Evolutionary conservation across 2,888 invertebrate genomes (phyloP).

Genomic region (Papilio elwesi): DNA sequence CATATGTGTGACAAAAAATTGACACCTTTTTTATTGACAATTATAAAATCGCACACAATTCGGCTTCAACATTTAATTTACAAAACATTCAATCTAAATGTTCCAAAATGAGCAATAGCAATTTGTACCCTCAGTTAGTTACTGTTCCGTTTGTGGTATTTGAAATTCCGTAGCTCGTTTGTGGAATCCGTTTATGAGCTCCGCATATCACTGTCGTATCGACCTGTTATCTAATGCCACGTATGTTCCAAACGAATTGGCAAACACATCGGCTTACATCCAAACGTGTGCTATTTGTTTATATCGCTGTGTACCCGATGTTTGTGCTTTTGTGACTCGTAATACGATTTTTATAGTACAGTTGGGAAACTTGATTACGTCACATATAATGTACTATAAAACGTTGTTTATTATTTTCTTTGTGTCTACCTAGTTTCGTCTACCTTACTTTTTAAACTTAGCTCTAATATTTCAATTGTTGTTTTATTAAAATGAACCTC

Average conservation of each 20-base stretch:
- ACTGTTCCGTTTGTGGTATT: conserved; percentile 15
- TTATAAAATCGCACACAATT: not conserved
- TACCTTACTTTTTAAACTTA: too few relatives aligned
- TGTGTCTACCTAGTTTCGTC: too few relatives aligned
- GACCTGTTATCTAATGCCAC: conserved; percentile 25
- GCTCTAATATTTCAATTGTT: too few relatives aligned
- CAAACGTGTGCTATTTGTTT: conserved; percentile 2
- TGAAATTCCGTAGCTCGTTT: conserved; percentile 21
- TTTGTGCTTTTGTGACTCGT: not conserved
- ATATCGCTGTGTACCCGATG: not conserved
- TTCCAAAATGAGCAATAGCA: not conserved
- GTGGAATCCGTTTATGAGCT: conserved; percentile 29
- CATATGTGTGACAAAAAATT: too few relatives aligned
- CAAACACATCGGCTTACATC: conserved; percentile 20
- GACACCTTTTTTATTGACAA: too few relatives aligned
- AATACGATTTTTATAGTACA: not conserved
- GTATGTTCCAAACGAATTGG: conserved; percentile 33
- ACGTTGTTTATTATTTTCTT: too few relatives aligned
- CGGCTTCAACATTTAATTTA: not conserved
- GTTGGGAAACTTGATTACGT: not conserved
- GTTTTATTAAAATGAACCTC: too few relatives aligned
- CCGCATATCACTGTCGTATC: conserved; percentile 28
- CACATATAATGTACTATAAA: too few relatives aligned
- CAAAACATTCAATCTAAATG: not conserved
- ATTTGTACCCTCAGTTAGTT: conserved; percentile 6